Percentiles rank a stretch among this genome's conserved stretches.
These are phyloP conservation scores for Cataglyphis livida DNA, from an alignment of 2,888 invertebrate species.

Conservation along the genomic window DNA sequence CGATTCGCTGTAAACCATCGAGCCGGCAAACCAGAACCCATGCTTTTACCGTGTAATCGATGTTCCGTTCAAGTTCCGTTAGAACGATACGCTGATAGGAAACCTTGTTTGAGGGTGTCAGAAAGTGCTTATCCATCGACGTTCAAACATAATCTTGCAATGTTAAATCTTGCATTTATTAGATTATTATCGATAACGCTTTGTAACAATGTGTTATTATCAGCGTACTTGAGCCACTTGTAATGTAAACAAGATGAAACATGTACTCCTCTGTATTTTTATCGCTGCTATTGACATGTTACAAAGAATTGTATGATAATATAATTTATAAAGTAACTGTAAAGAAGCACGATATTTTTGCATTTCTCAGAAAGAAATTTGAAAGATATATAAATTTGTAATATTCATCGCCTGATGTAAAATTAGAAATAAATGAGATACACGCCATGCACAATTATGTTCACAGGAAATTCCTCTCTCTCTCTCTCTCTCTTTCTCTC, in stretches of 20 bases:
- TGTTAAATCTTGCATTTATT: constrained; percentile 16
- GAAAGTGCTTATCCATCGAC: constrained; percentile 17
- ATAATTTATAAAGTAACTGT: neutral
- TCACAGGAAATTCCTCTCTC: constrained; percentile 19
- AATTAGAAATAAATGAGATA: constrained; percentile 27
- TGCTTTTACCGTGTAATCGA: constrained; percentile 49
- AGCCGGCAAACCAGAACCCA: constrained; percentile 40
- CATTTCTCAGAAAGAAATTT: neutral
- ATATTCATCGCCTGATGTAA: constrained; percentile 15
- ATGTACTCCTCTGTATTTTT: neutral
- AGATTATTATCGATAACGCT: constrained; percentile 25
- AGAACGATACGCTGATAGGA: neutral
- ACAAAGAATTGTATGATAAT: neutral
- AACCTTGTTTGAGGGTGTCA: neutral
- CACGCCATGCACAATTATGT: neutral
- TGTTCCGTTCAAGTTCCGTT: constrained; percentile 31
- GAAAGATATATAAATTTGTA: neutral
- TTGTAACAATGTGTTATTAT: neutral
- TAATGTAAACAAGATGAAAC: neutral
- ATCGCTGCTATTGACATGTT: neutral
- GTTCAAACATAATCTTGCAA: constrained; percentile 13
- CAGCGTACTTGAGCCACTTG: neutral
- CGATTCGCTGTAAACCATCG: constrained; percentile 49
- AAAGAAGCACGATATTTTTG: neutral
- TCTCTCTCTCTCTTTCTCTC: neutral